phyloP scores from a whole-genome alignment of 2,888 invertebrate genomes.

The Callyntrura sp. region DNA sequence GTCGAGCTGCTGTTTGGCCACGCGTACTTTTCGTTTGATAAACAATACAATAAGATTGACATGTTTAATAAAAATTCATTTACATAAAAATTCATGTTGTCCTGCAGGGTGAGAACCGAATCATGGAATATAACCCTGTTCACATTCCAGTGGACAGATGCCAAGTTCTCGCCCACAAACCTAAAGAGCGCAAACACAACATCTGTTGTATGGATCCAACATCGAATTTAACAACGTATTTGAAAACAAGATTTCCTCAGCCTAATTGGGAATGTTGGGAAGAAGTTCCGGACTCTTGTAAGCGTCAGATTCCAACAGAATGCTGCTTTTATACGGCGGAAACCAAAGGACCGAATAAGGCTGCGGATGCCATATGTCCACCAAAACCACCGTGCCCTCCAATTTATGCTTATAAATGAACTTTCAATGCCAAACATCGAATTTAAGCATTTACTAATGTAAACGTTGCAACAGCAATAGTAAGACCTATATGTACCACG shows the following conservation, averaged over 20 bases:
- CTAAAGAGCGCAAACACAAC: constrained; percentile 26
- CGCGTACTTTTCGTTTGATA: constrained; percentile 68
- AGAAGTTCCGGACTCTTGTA: constrained; percentile 79
- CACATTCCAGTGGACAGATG: constrained; percentile 81
- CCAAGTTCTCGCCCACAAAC: constrained; percentile 71
- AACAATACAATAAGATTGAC: no score
- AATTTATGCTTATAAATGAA: constrained; percentile 25
- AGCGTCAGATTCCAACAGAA: constrained; percentile 70
- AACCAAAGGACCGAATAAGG: constrained; percentile 61
- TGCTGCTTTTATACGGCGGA: constrained; percentile 72
- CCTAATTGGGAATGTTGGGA: constrained; percentile 83
- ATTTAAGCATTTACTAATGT: no score
- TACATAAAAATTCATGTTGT: not conserved
- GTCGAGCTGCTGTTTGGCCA: constrained; percentile 78
- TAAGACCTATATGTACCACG: no score
- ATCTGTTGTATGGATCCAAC: constrained; percentile 49
- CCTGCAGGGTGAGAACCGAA: constrained; percentile 35
- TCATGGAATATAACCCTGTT: constrained; percentile 65
- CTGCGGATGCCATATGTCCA: constrained; percentile 36
- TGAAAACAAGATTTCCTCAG: constrained; percentile 79
- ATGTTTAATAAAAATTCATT: no score
- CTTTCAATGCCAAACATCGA: not conserved
- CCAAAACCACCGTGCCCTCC: constrained; percentile 73
- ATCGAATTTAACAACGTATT: constrained; percentile 64
- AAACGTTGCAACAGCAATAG: no score